Conservation (phyloP, 2,113 vertebrate species). For the Reinhardtius hippoglossoides region DNA sequence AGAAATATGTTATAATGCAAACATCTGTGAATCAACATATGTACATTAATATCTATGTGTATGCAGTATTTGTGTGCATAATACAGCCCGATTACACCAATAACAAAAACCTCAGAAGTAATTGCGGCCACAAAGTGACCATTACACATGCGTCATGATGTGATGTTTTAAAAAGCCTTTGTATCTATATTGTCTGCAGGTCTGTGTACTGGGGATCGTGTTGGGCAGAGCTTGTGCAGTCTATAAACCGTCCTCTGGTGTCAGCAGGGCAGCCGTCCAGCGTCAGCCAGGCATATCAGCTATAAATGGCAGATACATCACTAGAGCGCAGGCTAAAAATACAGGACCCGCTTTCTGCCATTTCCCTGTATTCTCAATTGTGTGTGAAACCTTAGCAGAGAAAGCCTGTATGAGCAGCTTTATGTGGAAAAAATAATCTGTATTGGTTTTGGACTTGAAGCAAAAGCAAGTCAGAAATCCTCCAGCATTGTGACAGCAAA, state of each 20-base stretch:
- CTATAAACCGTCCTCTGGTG: conserved; percentile 51
- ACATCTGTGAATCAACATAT: neutral
- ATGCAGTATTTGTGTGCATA: neutral
- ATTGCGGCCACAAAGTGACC: neutral
- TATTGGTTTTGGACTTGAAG: conserved; percentile 39
- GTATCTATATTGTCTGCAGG: neutral
- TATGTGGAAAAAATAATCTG: conserved; percentile 23
- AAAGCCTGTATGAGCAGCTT: conserved; percentile 1
- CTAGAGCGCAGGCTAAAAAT: conserved; percentile 68
- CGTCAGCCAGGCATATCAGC: conserved; percentile 52
- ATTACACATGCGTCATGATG: neutral
- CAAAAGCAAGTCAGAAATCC: conserved; percentile 23
- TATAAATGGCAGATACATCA: conserved; percentile 74
- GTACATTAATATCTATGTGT: neutral
- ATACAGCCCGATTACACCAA: neutral
- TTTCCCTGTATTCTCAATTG: conserved; percentile 71
- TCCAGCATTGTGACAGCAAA: conserved; percentile 38
- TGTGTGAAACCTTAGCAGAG: conserved; percentile 47
- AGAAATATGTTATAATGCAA: neutral
- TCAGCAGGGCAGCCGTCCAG: conserved; percentile 56
- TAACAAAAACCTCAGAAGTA: neutral
- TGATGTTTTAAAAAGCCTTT: neutral
- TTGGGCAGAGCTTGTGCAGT: conserved; percentile 32
- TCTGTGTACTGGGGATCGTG: conserved; percentile 2
- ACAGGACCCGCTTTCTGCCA: conserved; percentile 47